Percentiles rank a stretch among this genome's conserved stretches.
phyloP scores from a whole-genome alignment of 1,140 invertebrate genomes.

The Chironomus tepperi region DNA sequence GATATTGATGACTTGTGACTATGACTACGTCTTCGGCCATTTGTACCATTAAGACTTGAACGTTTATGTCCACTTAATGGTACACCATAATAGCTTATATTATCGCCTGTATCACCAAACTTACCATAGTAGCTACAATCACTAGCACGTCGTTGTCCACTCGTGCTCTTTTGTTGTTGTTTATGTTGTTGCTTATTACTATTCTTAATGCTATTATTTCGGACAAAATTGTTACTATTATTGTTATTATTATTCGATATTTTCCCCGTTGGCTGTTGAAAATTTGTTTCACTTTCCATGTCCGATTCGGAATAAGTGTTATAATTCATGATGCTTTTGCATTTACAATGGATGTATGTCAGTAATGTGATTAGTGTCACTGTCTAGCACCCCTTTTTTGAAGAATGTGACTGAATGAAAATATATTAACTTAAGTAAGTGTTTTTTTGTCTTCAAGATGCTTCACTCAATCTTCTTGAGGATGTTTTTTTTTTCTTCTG shows the following conservation, averaged over 20 bases:
- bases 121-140: neutral
- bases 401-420: neutral
- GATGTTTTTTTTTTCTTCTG: too few species aligned
- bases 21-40: neutral
- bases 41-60: neutral
- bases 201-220: constrained; percentile 20
- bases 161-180: neutral
- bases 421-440: too few species aligned
- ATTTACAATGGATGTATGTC: neutral
- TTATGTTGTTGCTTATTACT: constrained; percentile 5
- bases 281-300: constrained; percentile 15
- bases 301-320: constrained; percentile 16
- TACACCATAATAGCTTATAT: constrained; percentile 17
- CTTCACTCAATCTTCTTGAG: too few species aligned
- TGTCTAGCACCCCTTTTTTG: neutral
- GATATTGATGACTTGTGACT: constrained; percentile 11
- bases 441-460: too few species aligned
- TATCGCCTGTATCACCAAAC: neutral
- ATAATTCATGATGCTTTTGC: constrained; percentile 18
- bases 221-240: constrained; percentile 7
- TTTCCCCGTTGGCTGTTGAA: constrained; percentile 3
- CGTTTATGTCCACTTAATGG: neutral
- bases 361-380: too few species aligned
- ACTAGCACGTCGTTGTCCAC: neutral
- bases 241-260: neutral